Base-by-base conservation (phyloP, 2,797 vertebrate genomes). In the Gymnothorax javanicus region DNA sequence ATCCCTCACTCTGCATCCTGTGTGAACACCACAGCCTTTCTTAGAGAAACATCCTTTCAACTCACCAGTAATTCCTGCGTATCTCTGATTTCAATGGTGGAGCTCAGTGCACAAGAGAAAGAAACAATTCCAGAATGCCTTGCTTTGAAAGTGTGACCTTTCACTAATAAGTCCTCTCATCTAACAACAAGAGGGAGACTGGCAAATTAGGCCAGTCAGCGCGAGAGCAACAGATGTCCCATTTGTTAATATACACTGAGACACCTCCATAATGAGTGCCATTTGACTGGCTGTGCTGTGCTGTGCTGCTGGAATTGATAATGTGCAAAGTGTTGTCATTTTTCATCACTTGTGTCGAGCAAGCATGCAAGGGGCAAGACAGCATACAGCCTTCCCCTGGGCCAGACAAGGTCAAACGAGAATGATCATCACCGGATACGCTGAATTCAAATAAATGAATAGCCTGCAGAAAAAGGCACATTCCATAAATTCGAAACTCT, bases 141-240 rank as follows among this genome's bases (percentile, higher is more conserved):
- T 84, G 33, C 59, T 52, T 52, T 84, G 83, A 62, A 64, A 67
- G 67, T 84, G 59, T 69, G 60, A 84, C 58, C 83, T 62, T 13
- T 15, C 60, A 4, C 27, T 67, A 52, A 27, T 64, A 50, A 67
- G 15, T 64, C 15, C 83, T n/a, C 15, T 79, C 50, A 17, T 54
- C 50, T 54, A 43, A 64, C 25, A 84, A 64, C 50, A 33, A 84
- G 75, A 56, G 75, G 75, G 75, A 79, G 73, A 8, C 43, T 23
- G 52, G 75, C 25, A 58, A 33, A 59, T 85, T 85, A 85, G 27
- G 23, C 4, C 69, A 33, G n/a, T 8, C 13, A 62, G 43, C 64
- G n/a, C 58, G 17, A 59, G 85, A 86, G 77, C 79, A 62, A 67
- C 59, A 64, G 62, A 79, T 79, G 75, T 79, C 75, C 60, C 59